phyloP scores from a whole-genome alignment of 2,797 vertebrate species.

The Nannoperca australis region DNA sequence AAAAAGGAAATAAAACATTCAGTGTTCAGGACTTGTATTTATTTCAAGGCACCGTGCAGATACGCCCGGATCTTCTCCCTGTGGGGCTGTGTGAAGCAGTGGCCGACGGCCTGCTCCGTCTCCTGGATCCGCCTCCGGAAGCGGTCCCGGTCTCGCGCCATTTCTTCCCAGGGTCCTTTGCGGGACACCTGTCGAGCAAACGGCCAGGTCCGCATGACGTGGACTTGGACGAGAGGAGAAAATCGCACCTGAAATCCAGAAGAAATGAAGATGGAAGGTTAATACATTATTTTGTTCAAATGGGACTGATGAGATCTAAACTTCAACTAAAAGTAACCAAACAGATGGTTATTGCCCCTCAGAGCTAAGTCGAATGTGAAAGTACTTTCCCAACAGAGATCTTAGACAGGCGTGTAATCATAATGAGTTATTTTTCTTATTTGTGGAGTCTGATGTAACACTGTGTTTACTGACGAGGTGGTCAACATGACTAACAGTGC shows the following conservation, averaged over 20 bases:
- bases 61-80: slow-evolving; percentile 69
- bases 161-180: slow-evolving; percentile 86
- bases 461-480: fast-evolving
- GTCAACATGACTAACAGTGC: slow-evolving; percentile 12
- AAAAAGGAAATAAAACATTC: slow-evolving; percentile 63
- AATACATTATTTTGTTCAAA: not conserved
- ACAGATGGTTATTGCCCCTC: not conserved
- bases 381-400: not conserved
- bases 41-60: slow-evolving; percentile 60
- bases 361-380: no score
- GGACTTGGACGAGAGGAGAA: slow-evolving; percentile 83
- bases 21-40: slow-evolving; percentile 21
- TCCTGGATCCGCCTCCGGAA: slow-evolving; percentile 82
- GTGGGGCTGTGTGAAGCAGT: slow-evolving; percentile 78
- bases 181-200: slow-evolving; percentile 84
- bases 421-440: not conserved
- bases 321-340: not conserved
- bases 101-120: slow-evolving; percentile 75
- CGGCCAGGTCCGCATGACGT: slow-evolving; percentile 84
- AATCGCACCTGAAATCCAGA: slow-evolving; percentile 80
- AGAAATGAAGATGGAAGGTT: fast-evolving
- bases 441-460: slow-evolving; percentile 14
- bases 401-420: not conserved
- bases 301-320: not conserved
- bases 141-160: slow-evolving; percentile 83